Conservation (phyloP, 2,797 vertebrate species). For the Lepilemur ruficaudatus region DNA sequence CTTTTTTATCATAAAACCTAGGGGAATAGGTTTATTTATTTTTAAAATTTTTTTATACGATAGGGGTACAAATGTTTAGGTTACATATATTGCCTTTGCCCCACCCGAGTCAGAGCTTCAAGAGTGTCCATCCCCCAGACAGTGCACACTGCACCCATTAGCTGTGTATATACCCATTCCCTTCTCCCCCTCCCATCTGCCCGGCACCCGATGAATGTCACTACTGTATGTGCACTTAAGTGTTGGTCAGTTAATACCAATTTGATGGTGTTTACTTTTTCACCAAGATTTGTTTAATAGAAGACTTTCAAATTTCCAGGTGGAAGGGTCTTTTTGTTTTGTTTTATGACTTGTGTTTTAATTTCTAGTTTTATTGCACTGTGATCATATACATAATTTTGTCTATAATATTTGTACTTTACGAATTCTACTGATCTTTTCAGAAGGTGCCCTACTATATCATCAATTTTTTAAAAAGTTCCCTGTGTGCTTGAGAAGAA, state of each 20-base stretch:
- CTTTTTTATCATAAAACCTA: not conserved
- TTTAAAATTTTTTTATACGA: no score
- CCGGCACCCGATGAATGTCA: no score
- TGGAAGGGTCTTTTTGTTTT: not conserved
- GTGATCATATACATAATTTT: not conserved
- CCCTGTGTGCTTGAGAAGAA: not conserved
- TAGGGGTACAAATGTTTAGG: no score
- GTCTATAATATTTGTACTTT: not conserved
- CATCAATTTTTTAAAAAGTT: not conserved
- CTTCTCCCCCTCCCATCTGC: no score
- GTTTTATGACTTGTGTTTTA: not conserved
- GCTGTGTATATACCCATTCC: no score
- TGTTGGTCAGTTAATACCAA: no score
- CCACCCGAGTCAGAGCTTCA: no score
- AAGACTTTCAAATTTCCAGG: not conserved
- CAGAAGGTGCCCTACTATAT: not conserved
- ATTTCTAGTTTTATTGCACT: slow-evolving; percentile 11
- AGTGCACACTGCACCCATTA: no score
- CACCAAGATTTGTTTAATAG: not conserved
- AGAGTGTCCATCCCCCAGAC: no score
- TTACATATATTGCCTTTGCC: no score
- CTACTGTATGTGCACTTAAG: no score
- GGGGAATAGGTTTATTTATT: no score
- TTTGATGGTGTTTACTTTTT: not conserved
- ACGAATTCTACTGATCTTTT: not conserved